Evolutionary conservation across 2,113 vertebrate species (phyloP).

Genomic region (Sapayoa aenigma): DNA sequence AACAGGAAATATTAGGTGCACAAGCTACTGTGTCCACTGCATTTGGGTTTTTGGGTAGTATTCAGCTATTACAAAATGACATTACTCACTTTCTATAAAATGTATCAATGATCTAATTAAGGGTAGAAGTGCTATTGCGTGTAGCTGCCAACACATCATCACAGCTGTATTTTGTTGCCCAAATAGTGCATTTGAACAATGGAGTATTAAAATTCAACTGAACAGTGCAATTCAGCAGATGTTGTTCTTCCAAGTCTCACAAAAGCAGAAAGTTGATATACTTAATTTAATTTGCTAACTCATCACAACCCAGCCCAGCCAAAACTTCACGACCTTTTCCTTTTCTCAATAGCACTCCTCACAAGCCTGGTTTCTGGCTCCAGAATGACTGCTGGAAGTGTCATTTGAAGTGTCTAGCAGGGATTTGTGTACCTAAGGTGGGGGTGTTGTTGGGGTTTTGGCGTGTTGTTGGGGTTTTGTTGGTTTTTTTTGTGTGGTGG

Average conservation of each 20-base stretch:
- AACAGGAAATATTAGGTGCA: background rate
- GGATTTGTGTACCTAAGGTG: background rate
- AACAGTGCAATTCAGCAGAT: background rate
- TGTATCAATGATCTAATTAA: background rate
- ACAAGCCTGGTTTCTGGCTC: background rate
- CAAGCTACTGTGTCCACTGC: background rate
- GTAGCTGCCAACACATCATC: background rate
- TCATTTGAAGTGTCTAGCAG: background rate
- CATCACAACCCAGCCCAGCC: background rate
- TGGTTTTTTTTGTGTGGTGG: background rate
- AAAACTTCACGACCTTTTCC: background rate
- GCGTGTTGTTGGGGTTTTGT: background rate
- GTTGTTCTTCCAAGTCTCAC: background rate
- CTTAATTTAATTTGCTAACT: background rate
- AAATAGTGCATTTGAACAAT: background rate
- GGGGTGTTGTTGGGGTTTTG: background rate
- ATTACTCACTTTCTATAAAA: background rate
- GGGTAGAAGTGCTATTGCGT: background rate
- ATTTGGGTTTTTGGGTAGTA: background rate
- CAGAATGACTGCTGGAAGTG: background rate
- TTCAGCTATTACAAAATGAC: background rate
- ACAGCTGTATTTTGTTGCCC: background rate
- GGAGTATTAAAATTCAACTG: background rate
- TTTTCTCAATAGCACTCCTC: background rate
- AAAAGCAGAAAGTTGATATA: background rate